Evolutionary conservation across 2,888 invertebrate species (phyloP).

Genomic region (Troglohyphantes excavatus): DNA sequence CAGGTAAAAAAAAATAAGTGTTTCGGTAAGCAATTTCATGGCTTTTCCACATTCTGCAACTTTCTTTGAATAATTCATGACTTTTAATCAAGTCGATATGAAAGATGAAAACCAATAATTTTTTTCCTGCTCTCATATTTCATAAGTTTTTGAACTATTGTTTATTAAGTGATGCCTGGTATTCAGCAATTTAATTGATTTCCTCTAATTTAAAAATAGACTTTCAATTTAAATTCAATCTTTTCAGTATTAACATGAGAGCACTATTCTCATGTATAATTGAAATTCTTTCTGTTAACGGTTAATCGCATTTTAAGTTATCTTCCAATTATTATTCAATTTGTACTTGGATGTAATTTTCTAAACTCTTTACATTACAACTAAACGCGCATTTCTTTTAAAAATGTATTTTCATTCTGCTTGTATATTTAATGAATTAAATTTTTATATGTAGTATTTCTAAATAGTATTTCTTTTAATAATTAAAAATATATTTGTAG

Average conservation of each 20-base stretch:
- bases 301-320: too few species aligned
- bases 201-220: slow-evolving; percentile 33
- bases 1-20: slow-evolving; percentile 24
- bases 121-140: slow-evolving; percentile 44
- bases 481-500: too few species aligned
- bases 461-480: too few species aligned
- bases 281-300: background rate
- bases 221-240: slow-evolving; percentile 17
- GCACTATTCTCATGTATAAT: background rate
- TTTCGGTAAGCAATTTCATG: slow-evolving; percentile 40
- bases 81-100: slow-evolving; percentile 58
- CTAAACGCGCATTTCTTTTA: too few species aligned
- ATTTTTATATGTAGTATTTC: too few species aligned
- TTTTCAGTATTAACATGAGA: background rate
- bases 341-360: too few species aligned
- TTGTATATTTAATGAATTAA: too few species aligned
- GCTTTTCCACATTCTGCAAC: slow-evolving; percentile 31
- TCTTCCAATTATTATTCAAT: too few species aligned
- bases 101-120: slow-evolving; percentile 20
- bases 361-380: too few species aligned
- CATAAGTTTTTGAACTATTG: slow-evolving; percentile 36
- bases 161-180: slow-evolving; percentile 43
- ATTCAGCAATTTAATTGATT: slow-evolving; percentile 3
- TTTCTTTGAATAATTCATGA: slow-evolving; percentile 64
- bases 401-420: too few species aligned